These are phyloP conservation scores for Melanostoma scalare DNA, from an alignment of 2,888 invertebrate genomes.

Conservation along the genomic window DNA sequence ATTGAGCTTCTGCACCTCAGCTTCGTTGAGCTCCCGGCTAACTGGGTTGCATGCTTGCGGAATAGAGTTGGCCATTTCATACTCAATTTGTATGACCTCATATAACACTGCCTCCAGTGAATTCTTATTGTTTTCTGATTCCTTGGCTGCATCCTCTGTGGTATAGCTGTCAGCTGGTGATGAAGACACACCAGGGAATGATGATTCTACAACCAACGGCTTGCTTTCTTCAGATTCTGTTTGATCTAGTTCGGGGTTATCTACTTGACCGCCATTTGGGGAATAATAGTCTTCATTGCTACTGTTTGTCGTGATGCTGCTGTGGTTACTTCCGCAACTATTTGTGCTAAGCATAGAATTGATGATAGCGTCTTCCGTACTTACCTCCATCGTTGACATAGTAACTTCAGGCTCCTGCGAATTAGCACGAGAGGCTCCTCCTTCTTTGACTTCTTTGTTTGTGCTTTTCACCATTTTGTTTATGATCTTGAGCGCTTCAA, in stretches of 20 bases:
- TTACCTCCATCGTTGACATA: conserved; percentile 40
- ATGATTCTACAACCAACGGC: neutral
- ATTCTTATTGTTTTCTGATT: conserved; percentile 76
- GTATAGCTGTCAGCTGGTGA: conserved; percentile 48
- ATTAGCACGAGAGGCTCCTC: conserved; percentile 34
- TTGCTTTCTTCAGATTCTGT: neutral
- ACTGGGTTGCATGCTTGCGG: conserved; percentile 68
- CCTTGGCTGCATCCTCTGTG: conserved; percentile 54
- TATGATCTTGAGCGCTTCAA: conserved; percentile 80
- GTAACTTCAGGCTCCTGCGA: conserved; percentile 54
- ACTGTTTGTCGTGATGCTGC: conserved; percentile 41
- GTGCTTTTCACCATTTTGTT: conserved; percentile 80
- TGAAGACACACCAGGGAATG: conserved; percentile 8
- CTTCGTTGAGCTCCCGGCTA: conserved; percentile 85
- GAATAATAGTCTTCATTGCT: conserved; percentile 57
- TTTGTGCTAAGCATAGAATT: conserved; percentile 73
- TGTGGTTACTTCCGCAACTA: conserved; percentile 57
- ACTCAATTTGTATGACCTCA: conserved; percentile 93
- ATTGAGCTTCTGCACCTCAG: conserved; percentile 92
- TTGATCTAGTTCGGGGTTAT: conserved; percentile 68
- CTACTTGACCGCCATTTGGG: conserved; percentile 72
- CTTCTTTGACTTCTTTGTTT: conserved; percentile 39
- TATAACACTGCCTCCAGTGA: conserved; percentile 92
- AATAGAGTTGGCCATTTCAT: conserved; percentile 84
- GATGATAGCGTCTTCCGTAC: conserved; percentile 65